A percentile compares a stretch with the other conserved stretches of the same genome.
phyloP scores from a whole-genome alignment of 2,888 invertebrate genomes.

The Drosophila merina region DNA sequence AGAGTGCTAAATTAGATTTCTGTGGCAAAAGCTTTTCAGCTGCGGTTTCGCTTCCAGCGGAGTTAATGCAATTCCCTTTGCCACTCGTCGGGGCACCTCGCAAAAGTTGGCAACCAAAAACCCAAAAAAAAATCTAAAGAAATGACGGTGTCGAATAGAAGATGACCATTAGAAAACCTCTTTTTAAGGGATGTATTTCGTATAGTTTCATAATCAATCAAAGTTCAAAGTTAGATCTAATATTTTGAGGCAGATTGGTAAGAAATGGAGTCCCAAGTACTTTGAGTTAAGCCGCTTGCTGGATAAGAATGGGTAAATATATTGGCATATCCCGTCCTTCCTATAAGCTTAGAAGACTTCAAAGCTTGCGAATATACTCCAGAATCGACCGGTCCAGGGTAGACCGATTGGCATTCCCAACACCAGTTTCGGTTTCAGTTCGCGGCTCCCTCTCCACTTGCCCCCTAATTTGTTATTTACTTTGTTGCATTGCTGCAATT shows the following conservation, averaged over 20 bases:
- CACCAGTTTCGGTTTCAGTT: constrained; percentile 60
- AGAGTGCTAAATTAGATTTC: constrained; percentile 65
- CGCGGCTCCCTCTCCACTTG: constrained; percentile 45
- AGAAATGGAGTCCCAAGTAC: no score
- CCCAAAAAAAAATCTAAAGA: background rate
- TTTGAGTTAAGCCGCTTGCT: no score
- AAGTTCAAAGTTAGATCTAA: no score
- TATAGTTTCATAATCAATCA: no score
- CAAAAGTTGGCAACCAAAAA: constrained; percentile 52
- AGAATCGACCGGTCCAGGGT: background rate
- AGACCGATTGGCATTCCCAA: constrained; percentile 47
- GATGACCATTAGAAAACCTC: background rate
- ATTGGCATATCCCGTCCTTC: no score
- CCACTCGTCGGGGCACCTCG: constrained; percentile 27
- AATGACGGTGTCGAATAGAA: background rate
- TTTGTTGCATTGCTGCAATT: constrained; percentile 42
- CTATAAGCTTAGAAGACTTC: no score
- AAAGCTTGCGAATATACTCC: background rate
- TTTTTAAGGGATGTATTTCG: background rate
- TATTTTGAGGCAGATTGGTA: no score
- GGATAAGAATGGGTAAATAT: no score
- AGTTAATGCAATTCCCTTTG: constrained; percentile 51
- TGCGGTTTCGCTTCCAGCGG: constrained; percentile 35
- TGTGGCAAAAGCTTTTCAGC: constrained; percentile 69
- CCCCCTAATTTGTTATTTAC: constrained; percentile 37